Evolutionary conservation across 1,140 invertebrate species (phyloP).

Genomic region (Phymorhynchus buccinoides): DNA sequence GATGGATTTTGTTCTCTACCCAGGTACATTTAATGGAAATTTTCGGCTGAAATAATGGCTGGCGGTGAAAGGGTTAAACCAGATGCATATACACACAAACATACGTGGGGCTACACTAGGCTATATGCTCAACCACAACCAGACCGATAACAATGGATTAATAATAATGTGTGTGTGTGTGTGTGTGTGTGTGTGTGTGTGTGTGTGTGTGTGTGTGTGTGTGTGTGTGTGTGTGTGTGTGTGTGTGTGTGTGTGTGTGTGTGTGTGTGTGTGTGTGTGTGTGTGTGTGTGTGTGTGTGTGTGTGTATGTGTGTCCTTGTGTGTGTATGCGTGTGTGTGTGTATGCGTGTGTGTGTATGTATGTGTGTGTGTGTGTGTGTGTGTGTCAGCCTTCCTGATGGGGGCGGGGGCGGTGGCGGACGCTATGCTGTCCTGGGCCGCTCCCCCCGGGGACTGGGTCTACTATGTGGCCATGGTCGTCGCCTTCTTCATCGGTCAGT

Average conservation of each 20-base stretch:
- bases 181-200: too few species aligned
- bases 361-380: neutral
- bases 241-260: neutral
- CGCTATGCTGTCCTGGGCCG: conserved; percentile 44
- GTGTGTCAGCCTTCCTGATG: conserved; percentile 62
- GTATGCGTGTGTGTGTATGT: neutral
- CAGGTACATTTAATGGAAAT: too few species aligned
- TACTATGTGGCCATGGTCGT: conserved; percentile 64
- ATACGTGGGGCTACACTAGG: too few species aligned
- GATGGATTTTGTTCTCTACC: too few species aligned
- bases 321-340: conserved; percentile 4
- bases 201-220: neutral
- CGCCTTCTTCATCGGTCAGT: conserved; percentile 68
- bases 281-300: conserved; percentile 6
- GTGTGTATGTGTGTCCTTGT: neutral
- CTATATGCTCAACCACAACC: too few species aligned
- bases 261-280: conserved; percentile 2
- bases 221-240: neutral
- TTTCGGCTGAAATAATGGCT: too few species aligned
- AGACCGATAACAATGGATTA: too few species aligned
- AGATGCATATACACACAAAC: too few species aligned
- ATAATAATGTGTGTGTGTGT: too few species aligned
- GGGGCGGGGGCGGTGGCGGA: conserved; percentile 43
- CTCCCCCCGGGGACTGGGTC: conserved; percentile 58
- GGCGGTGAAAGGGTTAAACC: too few species aligned